phyloP scores from a whole-genome alignment of 2,113 vertebrate species.

The Lycocorax pyrrhopterus region DNA sequence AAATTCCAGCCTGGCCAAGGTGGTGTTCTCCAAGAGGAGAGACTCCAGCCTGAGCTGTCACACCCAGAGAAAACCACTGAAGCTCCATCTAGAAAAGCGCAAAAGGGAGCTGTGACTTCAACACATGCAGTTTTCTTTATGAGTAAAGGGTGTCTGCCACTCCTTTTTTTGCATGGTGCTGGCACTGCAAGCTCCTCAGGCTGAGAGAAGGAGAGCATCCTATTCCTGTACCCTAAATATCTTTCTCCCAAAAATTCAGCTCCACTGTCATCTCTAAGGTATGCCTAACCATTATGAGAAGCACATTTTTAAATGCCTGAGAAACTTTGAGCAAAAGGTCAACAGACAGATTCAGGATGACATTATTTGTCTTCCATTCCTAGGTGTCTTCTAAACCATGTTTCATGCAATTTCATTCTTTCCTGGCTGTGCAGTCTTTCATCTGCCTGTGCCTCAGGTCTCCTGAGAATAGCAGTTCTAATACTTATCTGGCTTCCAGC shows the following conservation, averaged over 20 bases:
- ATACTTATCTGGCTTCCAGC: background rate
- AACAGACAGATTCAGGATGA: background rate
- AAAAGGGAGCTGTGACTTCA: background rate
- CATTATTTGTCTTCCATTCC: background rate
- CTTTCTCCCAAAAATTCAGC: background rate
- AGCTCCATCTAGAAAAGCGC: background rate
- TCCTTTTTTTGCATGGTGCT: background rate
- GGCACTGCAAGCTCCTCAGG: background rate
- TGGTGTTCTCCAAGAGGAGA: background rate
- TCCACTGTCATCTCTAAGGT: background rate
- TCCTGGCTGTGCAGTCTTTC: background rate
- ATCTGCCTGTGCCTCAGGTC: background rate
- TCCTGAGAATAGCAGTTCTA: background rate
- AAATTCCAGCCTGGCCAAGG: background rate
- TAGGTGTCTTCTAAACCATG: background rate
- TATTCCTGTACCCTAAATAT: background rate
- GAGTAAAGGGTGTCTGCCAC: background rate
- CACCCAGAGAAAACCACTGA: background rate
- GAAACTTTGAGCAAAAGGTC: background rate
- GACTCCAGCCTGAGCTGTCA: background rate
- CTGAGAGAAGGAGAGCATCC: background rate
- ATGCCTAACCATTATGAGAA: background rate
- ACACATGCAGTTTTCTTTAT: background rate
- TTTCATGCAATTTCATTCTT: background rate
- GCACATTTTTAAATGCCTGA: background rate